phyloP scores from a whole-genome alignment of 2,113 vertebrate species.

The Coryphaenoides rupestris region DNA sequence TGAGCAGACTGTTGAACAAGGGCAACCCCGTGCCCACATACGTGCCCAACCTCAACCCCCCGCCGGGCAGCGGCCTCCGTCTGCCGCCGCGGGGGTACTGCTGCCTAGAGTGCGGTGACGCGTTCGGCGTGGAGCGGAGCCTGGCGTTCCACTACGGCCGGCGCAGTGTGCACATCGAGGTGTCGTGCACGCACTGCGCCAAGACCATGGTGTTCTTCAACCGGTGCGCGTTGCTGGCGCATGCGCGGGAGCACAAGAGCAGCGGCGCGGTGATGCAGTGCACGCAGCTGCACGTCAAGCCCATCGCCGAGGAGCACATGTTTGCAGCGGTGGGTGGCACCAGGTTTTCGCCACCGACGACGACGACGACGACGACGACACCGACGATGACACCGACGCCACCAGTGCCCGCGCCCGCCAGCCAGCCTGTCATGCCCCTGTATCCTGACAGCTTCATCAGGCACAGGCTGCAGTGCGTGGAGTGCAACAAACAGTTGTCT shows the following conservation, averaged over 20 bases:
- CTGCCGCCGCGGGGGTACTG: constrained; percentile 86
- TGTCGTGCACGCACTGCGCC: constrained; percentile 87
- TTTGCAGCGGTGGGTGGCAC: constrained; percentile 50
- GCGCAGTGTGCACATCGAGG: constrained; percentile 92
- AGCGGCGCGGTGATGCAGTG: constrained; percentile 93
- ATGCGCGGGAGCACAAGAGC: constrained; percentile 91
- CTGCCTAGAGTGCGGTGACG: constrained; percentile 93
- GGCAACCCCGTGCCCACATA: constrained; percentile 90
- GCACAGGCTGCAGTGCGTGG: constrained; percentile 83
- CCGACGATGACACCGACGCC: constrained; percentile 30
- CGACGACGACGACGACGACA: no score
- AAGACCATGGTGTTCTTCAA: constrained; percentile 91
- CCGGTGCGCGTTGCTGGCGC: constrained; percentile 90
- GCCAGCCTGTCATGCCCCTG: constrained; percentile 82
- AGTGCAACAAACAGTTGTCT: constrained; percentile 87
- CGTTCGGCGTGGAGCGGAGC: constrained; percentile 90
- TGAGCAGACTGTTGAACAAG: constrained; percentile 85
- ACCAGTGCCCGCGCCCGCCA: constrained; percentile 15
- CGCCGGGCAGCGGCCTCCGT: constrained; percentile 78
- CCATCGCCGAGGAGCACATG: constrained; percentile 88
- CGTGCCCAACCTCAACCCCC: constrained; percentile 87
- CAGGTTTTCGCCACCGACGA: no score
- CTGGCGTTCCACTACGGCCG: constrained; percentile 85
- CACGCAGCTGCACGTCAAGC: constrained; percentile 91
- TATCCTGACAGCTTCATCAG: constrained; percentile 81